Base-by-base conservation (phyloP, 2,888 invertebrate species). In the Minunthozetes semirufus region DNA sequence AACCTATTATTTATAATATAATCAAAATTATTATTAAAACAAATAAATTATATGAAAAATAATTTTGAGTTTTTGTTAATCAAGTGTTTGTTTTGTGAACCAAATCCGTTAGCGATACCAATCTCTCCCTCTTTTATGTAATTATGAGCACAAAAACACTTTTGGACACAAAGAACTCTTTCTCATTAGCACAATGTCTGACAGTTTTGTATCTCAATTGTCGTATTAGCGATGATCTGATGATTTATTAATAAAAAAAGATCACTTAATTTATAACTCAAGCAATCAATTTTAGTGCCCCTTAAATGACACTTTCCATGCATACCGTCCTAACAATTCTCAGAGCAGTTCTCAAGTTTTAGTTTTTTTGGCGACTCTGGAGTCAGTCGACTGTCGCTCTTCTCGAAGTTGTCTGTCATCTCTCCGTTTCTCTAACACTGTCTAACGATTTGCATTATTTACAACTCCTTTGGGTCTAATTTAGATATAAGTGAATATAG, bases 281-380 rank as follows among this genome's bases (percentile, higher is more conserved):
- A 68, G 22, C 68, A 68, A 68, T 68, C 15, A 42, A 68, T 46
- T 42, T 42, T 17, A 68, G 42, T 42, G 38, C 68, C 68, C 68
- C 68, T 68, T n/a, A 68, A 68, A 68, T 68, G 68, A 68, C 68
- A 68, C 68, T 68, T 46, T 63, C 63, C 19, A 63, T 63, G 29
- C 63, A n/a, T 63, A 63, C 63, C 29, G n/a, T 33, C 59, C 22
- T 15, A 17, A 33, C 68, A 66, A 33, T 33, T 33, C 33, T 33
- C 22, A 38, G n/a, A 66, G 29, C 2, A n/a, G 5, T 13, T 38
- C 33, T 29, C 6, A 63, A 29, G n/a, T n/a, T n/a, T n/a, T n/a
- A n/a, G n/a, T n/a, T 63, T 22, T 27, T 27, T 11, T 29, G 9
- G 2, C 59, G 22, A 17, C 25, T 59, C 22, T n/a, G n/a, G 19